A percentile compares a stretch with the other conserved stretches of the same genome.
Evolutionary conservation across 53 echinoderm and acorn worm genomes (phyloP).

Genomic region (Arbacia lixula): DNA sequence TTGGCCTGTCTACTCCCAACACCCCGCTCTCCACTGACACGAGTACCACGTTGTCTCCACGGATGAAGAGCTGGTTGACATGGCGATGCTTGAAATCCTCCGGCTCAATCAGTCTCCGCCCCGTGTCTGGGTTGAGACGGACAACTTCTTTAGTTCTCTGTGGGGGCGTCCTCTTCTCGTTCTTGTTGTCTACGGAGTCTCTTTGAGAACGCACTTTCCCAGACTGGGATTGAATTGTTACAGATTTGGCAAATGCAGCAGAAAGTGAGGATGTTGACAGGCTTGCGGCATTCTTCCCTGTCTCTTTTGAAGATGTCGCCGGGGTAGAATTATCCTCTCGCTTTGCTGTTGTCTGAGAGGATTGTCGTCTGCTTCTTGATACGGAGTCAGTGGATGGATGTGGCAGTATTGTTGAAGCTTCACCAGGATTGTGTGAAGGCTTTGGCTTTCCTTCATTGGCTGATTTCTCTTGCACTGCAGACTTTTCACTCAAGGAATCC

Average conservation of each 20-base stretch:
- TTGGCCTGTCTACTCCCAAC: slow-evolving; percentile 22
- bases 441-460: no score
- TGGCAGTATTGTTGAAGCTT: no score
- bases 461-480: no score
- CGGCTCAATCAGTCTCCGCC: slow-evolving; percentile 66
- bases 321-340: no score
- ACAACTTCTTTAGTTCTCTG: slow-evolving; percentile 37
- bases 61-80: slow-evolving; percentile 86
- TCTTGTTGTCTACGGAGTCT: neutral
- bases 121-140: slow-evolving; percentile 34
- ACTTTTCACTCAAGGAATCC: no score
- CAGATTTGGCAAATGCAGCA: slow-evolving; percentile 6
- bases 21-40: slow-evolving; percentile 73
- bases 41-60: slow-evolving; percentile 90
- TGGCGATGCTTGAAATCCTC: slow-evolving; percentile 82
- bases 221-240: neutral
- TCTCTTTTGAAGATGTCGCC: no score
- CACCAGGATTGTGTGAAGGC: no score
- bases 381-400: no score
- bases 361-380: no score
- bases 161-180: neutral
- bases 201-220: neutral
- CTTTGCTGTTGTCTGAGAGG: no score
- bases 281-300: neutral
- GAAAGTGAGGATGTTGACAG: slow-evolving; percentile 1